A percentile compares a stretch with the other conserved stretches of the same genome.
These are phyloP conservation scores for Lucifuga dentata DNA, from an alignment of 2,113 vertebrate species.

Conservation along the genomic window DNA sequence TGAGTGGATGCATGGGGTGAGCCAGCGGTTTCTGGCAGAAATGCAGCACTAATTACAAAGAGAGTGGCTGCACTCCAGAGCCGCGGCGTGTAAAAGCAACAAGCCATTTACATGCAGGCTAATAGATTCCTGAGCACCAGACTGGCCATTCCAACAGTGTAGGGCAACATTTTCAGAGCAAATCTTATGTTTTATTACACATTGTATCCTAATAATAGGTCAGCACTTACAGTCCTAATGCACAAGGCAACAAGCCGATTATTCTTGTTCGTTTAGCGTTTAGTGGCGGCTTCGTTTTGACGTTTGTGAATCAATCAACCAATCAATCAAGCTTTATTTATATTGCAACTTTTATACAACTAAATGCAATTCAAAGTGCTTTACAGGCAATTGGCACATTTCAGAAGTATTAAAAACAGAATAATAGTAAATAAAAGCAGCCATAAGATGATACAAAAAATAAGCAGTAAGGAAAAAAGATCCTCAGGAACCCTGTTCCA, in stretches of 20 bases:
- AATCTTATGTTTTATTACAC: constrained; percentile 68
- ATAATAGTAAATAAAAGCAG: too few species aligned
- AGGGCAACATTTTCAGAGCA: constrained; percentile 66
- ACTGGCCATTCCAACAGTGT: constrained; percentile 63
- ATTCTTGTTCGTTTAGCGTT: constrained; percentile 45
- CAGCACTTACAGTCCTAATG: constrained; percentile 52
- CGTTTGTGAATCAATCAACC: constrained; percentile 15
- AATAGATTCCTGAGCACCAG: constrained; percentile 75
- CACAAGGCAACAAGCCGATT: constrained; percentile 30
- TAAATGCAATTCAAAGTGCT: too few species aligned
- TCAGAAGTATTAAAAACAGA: too few species aligned
- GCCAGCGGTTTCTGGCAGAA: constrained; percentile 72
- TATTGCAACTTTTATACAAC: too few species aligned
- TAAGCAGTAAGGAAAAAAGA: too few species aligned
- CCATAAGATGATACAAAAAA: too few species aligned
- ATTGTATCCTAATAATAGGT: constrained; percentile 75
- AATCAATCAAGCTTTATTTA: too few species aligned
- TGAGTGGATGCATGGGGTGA: constrained; percentile 58
- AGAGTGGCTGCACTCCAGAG: constrained; percentile 86
- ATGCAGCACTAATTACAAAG: constrained; percentile 93
- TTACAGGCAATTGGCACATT: too few species aligned
- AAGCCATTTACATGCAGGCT: constrained; percentile 76
- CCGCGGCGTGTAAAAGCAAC: constrained; percentile 73
- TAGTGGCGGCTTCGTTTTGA: constrained; percentile 10
- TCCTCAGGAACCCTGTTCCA: too few species aligned